Conservation (phyloP, 2,113 vertebrate genomes). For the Cebus imitator region DNA sequence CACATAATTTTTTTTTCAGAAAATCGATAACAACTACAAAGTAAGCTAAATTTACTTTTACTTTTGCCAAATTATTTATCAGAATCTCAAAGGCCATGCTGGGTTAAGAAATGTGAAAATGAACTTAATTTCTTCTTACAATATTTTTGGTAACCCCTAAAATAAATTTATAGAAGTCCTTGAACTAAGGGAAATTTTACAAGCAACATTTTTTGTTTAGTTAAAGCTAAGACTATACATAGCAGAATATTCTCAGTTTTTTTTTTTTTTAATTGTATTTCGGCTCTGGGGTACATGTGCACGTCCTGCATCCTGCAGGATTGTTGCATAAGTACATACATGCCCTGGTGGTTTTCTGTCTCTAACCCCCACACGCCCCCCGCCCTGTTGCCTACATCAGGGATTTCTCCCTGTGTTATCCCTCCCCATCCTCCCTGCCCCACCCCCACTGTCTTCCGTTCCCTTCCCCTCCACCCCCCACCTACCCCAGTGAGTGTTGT, state of each 20-base stretch:
- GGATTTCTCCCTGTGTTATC: too few species aligned
- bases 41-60: neutral
- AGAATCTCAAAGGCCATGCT: slow-evolving; percentile 5
- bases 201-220: neutral
- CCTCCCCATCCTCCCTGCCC: too few species aligned
- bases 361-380: too few species aligned
- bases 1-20: neutral
- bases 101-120: neutral
- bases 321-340: too few species aligned
- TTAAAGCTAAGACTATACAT: neutral
- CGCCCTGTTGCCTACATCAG: too few species aligned
- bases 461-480: too few species aligned
- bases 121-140: slow-evolving; percentile 27
- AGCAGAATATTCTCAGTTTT: neutral
- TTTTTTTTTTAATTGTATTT: too few species aligned
- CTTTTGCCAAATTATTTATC: neutral
- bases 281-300: too few species aligned
- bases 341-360: too few species aligned
- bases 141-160: neutral
- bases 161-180: neutral
- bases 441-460: too few species aligned
- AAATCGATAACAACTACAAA: slow-evolving; percentile 32
- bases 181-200: neutral
- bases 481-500: too few species aligned
- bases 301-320: too few species aligned